phyloP scores from a whole-genome alignment of 2,113 vertebrate species.

The Rhynchopsitta pachyrhyncha region DNA sequence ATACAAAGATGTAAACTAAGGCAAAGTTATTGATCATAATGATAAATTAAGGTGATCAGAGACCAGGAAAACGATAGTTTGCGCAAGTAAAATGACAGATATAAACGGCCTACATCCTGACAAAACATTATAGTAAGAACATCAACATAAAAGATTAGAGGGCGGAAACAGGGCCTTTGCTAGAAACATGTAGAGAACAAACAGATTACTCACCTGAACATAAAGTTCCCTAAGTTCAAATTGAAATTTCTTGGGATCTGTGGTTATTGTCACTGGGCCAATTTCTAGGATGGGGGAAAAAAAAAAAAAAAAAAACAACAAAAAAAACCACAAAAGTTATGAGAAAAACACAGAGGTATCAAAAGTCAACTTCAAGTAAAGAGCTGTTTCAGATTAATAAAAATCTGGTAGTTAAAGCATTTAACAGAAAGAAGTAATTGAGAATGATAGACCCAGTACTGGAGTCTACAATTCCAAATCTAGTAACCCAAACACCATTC shows the following conservation, averaged over 20 bases:
- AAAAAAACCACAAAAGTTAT: background rate
- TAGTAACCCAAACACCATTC: background rate
- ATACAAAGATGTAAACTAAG: background rate
- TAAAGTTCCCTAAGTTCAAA: slow-evolving; percentile 96
- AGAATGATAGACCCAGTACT: background rate
- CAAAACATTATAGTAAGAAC: background rate
- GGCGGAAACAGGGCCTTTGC: background rate
- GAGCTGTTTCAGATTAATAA: background rate
- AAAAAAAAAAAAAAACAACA: background rate
- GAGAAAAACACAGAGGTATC: background rate
- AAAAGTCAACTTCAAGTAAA: background rate
- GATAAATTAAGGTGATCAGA: background rate
- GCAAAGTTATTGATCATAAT: background rate
- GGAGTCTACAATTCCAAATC: background rate
- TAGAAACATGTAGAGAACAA: background rate
- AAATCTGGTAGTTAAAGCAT: background rate
- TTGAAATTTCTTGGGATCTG: slow-evolving; percentile 98
- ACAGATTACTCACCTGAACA: slow-evolving; percentile 87
- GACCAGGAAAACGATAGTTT: background rate
- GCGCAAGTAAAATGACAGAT: background rate
- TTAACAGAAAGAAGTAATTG: background rate
- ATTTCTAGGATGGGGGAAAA: slow-evolving; percentile 83
- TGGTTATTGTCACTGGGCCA: slow-evolving; percentile 96
- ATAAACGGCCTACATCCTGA: background rate
- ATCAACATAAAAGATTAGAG: accelerated